phyloP scores from a whole-genome alignment of 2,113 vertebrate species.

The Athene noctua region DNA sequence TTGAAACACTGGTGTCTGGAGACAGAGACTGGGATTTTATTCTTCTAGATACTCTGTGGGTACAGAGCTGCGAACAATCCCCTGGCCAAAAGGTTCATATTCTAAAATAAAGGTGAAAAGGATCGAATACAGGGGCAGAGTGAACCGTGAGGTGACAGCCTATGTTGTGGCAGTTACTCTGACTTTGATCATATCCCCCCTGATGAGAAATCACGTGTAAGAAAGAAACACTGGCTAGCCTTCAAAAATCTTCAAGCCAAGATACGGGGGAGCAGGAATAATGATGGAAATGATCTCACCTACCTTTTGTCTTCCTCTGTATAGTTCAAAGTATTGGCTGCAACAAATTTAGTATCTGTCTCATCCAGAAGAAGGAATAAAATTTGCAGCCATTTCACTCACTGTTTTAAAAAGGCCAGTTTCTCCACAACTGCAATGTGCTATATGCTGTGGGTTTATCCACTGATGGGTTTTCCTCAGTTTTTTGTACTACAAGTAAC shows the following conservation, averaged over 20 bases:
- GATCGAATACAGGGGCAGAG: neutral
- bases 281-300: neutral
- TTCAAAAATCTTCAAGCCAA: neutral
- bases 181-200: neutral
- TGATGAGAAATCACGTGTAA: neutral
- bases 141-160: neutral
- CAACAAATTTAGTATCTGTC: neutral
- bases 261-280: neutral
- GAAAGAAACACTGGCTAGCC: neutral
- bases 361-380: neutral
- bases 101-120: neutral
- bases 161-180: neutral
- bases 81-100: neutral
- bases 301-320: neutral
- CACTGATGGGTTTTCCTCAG: neutral
- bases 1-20: neutral
- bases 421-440: neutral
- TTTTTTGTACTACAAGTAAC: neutral
- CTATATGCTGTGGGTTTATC: neutral
- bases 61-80: neutral
- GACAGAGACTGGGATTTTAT: neutral
- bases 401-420: neutral
- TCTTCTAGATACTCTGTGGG: neutral
- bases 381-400: neutral
- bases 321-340: neutral